Conservation (phyloP, 92 coral and sea anemone species). For the Virgularia gustaviana region DNA sequence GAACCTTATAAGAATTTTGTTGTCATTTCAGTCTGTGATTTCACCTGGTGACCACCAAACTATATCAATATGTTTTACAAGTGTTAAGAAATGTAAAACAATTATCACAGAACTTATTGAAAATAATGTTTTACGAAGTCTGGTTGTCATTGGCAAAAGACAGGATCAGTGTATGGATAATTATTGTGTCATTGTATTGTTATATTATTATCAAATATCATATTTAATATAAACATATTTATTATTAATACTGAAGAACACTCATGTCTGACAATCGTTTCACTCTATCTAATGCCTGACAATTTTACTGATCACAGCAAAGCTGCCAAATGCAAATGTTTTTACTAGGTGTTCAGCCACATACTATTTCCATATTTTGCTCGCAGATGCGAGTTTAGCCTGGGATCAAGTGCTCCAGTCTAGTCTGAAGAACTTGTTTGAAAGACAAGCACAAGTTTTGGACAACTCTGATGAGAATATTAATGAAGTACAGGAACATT, state of each 20-base stretch:
- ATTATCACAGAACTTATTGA: slow-evolving; percentile 85
- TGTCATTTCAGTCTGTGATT: slow-evolving; percentile 22
- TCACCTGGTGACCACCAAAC: slow-evolving; percentile 20
- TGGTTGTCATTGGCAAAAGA: slow-evolving; percentile 87
- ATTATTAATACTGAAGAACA: neutral
- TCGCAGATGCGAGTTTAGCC: slow-evolving; percentile 27
- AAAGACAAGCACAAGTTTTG: slow-evolving; percentile 26
- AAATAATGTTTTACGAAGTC: slow-evolving; percentile 64
- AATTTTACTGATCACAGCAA: no score
- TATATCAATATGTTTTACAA: slow-evolving; percentile 48
- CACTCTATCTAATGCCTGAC: no score
- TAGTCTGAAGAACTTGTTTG: slow-evolving; percentile 20
- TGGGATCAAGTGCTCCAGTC: slow-evolving; percentile 35
- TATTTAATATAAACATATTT: neutral
- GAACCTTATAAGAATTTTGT: slow-evolving; percentile 1
- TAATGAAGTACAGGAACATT: slow-evolving; percentile 36
- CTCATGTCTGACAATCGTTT: no score
- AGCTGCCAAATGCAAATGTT: no score
- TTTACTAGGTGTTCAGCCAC: no score
- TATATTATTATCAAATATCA: neutral
- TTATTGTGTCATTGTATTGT: neutral
- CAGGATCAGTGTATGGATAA: slow-evolving; percentile 69
- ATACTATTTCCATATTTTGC: no score
- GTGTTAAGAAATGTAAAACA: slow-evolving; percentile 70
- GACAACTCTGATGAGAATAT: slow-evolving; percentile 9